A percentile compares a stretch with the other conserved stretches of the same genome.
Evolutionary conservation across 35 echinoderm and acorn worm genomes (phyloP).

Genomic region (Ophioderma brevispina): DNA sequence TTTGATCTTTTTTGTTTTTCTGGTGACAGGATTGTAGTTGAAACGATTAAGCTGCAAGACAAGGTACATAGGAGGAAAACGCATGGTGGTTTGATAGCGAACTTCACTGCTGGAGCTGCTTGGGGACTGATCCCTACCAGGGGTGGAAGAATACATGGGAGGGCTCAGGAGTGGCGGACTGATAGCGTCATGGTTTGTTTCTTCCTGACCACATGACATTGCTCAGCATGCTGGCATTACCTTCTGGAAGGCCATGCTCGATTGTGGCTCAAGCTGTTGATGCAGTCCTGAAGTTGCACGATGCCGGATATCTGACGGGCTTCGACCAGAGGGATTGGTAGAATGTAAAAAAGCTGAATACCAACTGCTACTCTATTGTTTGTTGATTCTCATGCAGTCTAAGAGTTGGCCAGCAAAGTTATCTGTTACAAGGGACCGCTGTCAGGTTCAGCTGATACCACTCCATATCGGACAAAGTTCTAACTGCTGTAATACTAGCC

Average conservation of each 20-base stretch:
- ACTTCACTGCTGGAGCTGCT: neutral
- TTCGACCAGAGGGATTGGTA: constrained; percentile 30
- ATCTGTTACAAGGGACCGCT: constrained; percentile 17
- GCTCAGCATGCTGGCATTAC: neutral
- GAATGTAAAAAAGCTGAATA: constrained; percentile 37
- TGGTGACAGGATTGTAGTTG: neutral
- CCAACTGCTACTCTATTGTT: constrained; percentile 28
- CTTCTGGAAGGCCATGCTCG: neutral
- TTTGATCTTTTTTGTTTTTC: constrained; percentile 8
- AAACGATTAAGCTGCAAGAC: constrained; percentile 55
- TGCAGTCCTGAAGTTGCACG: constrained; percentile 34
- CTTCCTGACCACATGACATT: neutral
- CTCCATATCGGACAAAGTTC: constrained; percentile 17
- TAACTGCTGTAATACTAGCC: neutral
- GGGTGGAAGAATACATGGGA: constrained; percentile 2
- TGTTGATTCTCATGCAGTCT: constrained; percentile 2
- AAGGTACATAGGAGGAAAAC: constrained; percentile 31
- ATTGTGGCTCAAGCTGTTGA: constrained; percentile 6
- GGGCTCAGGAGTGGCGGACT: neutral
- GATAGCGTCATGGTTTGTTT: neutral
- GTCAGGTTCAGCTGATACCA: constrained; percentile 11
- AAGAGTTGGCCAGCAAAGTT: constrained; percentile 42
- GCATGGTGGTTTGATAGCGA: constrained; percentile 32
- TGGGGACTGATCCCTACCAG: neutral
- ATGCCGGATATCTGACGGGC: neutral